Evolutionary conservation across 2,797 vertebrate genomes (phyloP), one percentile per base, ranked within the genome.

Genomic region (Novumbra hubbsi): DNA sequence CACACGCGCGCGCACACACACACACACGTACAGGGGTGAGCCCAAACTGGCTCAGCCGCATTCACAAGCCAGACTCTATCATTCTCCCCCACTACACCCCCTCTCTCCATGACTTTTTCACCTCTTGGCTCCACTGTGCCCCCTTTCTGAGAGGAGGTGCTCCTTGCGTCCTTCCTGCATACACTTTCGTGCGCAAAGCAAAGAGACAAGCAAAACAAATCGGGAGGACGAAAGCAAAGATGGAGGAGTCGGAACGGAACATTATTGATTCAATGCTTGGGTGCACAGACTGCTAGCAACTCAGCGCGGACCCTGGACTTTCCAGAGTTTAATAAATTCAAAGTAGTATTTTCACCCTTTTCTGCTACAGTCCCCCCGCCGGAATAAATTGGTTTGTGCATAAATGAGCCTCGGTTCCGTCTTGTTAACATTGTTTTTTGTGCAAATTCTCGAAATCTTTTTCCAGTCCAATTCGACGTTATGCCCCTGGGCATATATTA

Each of bases 301-400:
- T 87, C 82, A 52, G 82, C 38, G 49, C 57, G 72, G 57, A 73
- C 34, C 83, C 85, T 80, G 88, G 85, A 90, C 89, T 89, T 88
- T 88, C 84, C 41, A 14, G 88, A 89, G 86, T 91, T 92, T 92
- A 93, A 93, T 93, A 87, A 89, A 94, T 93, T 93, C 92, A 91
- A 90, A 91, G 90, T 92, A 83, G 83, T 78, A 82, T 85, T 88
- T 80, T 87, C 86, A 76, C 87, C 85, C 84, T 85, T 63, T 84
- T 75, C 75, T 83, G 90, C 88, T 88, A 86, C 90, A 91, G 89
- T 90, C 88, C 89, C 90, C 91, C 90, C 83, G 82, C 88, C 88
- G 87, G 92, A 93, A 93, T 94, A 93, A 94, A 94, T 94, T 94
- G 92, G 89, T 92, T 91, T 93, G 90, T 94, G 93, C 93, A 94